These are phyloP conservation scores for Gallirallus australis DNA, from an alignment of 2,797 vertebrate genomes.

Conservation along the genomic window DNA sequence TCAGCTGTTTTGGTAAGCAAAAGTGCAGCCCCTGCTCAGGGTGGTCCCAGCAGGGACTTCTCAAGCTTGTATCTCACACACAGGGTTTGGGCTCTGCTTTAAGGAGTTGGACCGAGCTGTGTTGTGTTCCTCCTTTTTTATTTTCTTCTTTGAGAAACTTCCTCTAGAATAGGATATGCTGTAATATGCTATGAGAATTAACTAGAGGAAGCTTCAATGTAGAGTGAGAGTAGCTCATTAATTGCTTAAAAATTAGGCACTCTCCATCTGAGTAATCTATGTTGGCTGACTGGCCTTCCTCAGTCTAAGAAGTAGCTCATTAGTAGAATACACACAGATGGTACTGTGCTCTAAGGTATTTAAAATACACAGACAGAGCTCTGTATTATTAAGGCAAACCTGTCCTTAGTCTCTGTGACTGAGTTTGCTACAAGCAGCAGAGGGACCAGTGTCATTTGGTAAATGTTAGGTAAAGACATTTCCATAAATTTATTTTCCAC, in stretches of 20 bases:
- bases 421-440: conserved; percentile 29
- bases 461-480: conserved; percentile 64
- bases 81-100: background rate
- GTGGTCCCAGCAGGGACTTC: background rate
- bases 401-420: conserved; percentile 21
- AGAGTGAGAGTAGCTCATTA: conserved; percentile 65
- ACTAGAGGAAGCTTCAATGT: conserved; percentile 52
- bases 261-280: conserved; percentile 73
- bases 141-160: background rate
- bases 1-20: background rate
- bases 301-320: conserved; percentile 67
- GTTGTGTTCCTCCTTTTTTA: background rate
- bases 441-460: conserved; percentile 48
- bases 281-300: conserved; percentile 72
- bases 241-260: conserved; percentile 74
- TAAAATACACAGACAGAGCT: conserved; percentile 68
- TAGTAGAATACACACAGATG: conserved; percentile 78
- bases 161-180: background rate
- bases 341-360: conserved; percentile 70
- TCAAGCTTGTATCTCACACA: background rate
- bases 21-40: rapidly evolving
- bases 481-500: conserved; percentile 40
- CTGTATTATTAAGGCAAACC: conserved; percentile 66
- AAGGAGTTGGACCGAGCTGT: background rate
- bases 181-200: conserved; percentile 55